phyloP scores from a whole-genome alignment of 2,797 vertebrate species.

The Jordanella pulchra region DNA sequence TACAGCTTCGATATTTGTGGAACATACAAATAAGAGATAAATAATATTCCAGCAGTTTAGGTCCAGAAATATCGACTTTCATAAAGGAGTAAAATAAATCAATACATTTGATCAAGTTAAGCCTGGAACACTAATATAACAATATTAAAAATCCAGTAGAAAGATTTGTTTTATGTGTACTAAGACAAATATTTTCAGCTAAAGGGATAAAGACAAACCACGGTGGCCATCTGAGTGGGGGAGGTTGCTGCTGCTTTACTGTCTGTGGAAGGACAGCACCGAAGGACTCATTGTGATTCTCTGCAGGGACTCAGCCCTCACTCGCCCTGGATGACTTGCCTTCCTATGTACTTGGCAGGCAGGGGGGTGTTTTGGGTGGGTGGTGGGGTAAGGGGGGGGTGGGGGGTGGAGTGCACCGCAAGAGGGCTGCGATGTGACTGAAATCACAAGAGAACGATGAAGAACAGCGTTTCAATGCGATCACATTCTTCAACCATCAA shows the following conservation, averaged over 20 bases:
- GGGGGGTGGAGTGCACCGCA: conserved; percentile 57
- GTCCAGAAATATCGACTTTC: background rate
- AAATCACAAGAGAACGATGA: conserved; percentile 74
- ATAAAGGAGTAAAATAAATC: background rate
- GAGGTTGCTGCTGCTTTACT: conserved; percentile 53
- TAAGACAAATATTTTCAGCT: conserved; percentile 9
- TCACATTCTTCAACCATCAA: conserved; percentile 60
- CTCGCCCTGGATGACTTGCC: conserved; percentile 73
- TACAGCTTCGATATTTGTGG: background rate
- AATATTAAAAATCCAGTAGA: conserved; percentile 23
- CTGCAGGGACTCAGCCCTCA: conserved; percentile 68
- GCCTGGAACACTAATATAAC: conserved; percentile 1
- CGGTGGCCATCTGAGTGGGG: conserved; percentile 20
- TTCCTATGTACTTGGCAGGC: conserved; percentile 77
- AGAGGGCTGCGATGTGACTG: conserved; percentile 77
- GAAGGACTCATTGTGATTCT: conserved; percentile 80
- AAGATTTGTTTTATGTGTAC: background rate
- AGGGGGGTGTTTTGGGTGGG: conserved; percentile 66
- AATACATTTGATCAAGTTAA: background rate
- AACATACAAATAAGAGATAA: background rate
- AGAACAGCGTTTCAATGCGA: conserved; percentile 66
- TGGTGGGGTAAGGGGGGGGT: too few species aligned
- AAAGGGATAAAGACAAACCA: conserved; percentile 19
- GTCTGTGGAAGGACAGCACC: conserved; percentile 52
- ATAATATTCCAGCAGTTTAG: background rate